Evolutionary conservation across 2,797 vertebrate species (phyloP), one percentile per base, ranked within the genome.

Genomic region (Gymnodraco acuticeps): DNA sequence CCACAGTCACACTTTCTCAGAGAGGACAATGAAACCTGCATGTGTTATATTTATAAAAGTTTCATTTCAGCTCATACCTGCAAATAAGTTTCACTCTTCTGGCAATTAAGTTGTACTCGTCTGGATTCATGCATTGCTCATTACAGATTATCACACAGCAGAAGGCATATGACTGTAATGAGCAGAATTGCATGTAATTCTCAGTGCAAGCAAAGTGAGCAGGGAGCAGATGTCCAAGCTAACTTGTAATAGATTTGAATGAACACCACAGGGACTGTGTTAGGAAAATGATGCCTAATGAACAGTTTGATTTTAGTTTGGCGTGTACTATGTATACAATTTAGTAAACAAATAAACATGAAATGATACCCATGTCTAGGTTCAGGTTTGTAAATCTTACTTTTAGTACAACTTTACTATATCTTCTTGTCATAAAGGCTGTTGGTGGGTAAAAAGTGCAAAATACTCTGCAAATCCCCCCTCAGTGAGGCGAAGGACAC

Each of bases 161-260:
- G 27, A 66, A 59, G 72, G 79, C 60, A 59, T 54, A 60, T 59
- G 10, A 73, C 59, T 47, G 16, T 43, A 60, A 75, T n/a, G 20
- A 70, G n/a, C 7, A 62, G 20, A 71, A 64, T 67, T 43, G 47
- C 77, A 55, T 58, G 12, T 60, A 0, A 80, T 77, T 75, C 56
- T 0, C 14, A 70, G 59, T 78, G 67, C 61, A 67, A 77, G 73
- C 33, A 17, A 20, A 68, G 69, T 75, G 73, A 88, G 78, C 75
- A 82, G 77, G 72, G 41, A 84, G 47, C 68, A 88, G 66, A 81
- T 64, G 91, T 88, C 89, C 76, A 75, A 82, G 65, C 83, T 90
- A 80, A 88, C 54, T 89, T 80, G 65, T 48, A 92, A 78, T 6
- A 50, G 42, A 79, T 65, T 87, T 88, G 93, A 94, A 94, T 93